Conservation (phyloP, 53 echinoderm and acorn worm genomes). For the Glandiceps talaboti region DNA sequence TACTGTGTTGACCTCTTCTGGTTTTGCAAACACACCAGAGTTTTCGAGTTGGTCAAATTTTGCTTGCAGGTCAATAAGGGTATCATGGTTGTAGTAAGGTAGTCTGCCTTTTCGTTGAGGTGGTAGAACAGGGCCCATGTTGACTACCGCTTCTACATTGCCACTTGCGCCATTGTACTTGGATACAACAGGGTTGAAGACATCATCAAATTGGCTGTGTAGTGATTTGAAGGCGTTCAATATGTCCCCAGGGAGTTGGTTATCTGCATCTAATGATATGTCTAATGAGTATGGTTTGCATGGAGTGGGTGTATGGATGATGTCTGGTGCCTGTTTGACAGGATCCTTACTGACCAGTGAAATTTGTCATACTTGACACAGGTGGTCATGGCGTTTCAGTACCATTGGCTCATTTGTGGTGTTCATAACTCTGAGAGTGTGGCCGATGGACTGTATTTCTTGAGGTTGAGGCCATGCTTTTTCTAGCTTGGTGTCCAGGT, state of each 20-base stretch:
- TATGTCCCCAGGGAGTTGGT: not conserved
- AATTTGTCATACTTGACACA: not conserved
- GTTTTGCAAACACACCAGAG: not conserved
- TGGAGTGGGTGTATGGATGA: not conserved
- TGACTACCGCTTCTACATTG: slow-evolving; percentile 2
- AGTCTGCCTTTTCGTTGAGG: slow-evolving; percentile 21
- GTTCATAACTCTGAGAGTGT: slow-evolving; percentile 2
- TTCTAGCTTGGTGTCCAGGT: no score
- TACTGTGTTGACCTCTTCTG: not conserved
- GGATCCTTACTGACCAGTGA: not conserved
- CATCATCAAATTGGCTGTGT: not conserved
- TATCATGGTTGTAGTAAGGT: slow-evolving; percentile 10
- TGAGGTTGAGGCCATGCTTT: no score
- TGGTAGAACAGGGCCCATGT: slow-evolving; percentile 17
- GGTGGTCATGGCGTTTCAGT: not conserved
- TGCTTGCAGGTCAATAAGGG: not conserved
- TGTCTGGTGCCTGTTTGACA: not conserved
- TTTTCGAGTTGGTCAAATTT: not conserved
- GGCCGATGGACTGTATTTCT: not conserved
- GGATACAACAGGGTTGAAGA: not conserved
- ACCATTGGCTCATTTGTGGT: not conserved
- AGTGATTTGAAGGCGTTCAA: not conserved
- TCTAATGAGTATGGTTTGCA: not conserved
- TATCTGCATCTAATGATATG: not conserved
- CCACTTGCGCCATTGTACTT: slow-evolving; percentile 1